Base-by-base conservation (phyloP, 2,113 vertebrate species). In the Hepsetus odoe region DNA sequence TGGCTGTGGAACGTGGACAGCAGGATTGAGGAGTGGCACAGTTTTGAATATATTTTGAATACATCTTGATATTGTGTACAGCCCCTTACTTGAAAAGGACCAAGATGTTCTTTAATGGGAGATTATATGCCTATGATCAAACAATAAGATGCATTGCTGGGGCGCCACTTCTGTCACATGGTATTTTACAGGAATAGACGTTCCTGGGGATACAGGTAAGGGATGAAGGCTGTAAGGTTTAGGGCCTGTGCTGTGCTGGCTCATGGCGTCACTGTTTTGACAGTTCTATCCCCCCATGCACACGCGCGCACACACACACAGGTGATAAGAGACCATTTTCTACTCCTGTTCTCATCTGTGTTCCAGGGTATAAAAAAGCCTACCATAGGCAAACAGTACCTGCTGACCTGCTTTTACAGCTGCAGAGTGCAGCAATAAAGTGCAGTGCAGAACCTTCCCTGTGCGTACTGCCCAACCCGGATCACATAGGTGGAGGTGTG, bases 341-440 rank as follows among this genome's bases (percentile, higher is more conserved):
- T 87, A 86, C 89, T 89, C 87, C 91, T 86, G 88, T 90, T 83
- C 79, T 85, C 84, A 88, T 26, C 81, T 85, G 74, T 86, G 81
- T 87, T 84, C 85, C 69, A 58, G 85, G 79, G 82, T 88, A 85
- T 88, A 88, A 87, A 87, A 74, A 72, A 32, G 46, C 83, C 79
- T 83, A 68, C 88, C 88, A 86, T 87, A 82, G 76, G 77, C 83
- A 89, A 89, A 88, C 85, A 86, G 78, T 62, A 80, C 76, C 44
- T 33, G 74, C 79, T 87, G 87, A 86, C 86, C 83, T 87, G 83
- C 80, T 88, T 92, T 90, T 91, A 90, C 75, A 80, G 73, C 83
- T 69, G 0, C 24, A 44, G 30, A 62, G 67, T 24, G 3, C 4
- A 10, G 76, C 56, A 30, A 28, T 77, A 77, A 70, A 70, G 42